These are phyloP conservation scores for Cyclophora albipunctata DNA, from an alignment of 2,888 invertebrate genomes.

Conservation along the genomic window DNA sequence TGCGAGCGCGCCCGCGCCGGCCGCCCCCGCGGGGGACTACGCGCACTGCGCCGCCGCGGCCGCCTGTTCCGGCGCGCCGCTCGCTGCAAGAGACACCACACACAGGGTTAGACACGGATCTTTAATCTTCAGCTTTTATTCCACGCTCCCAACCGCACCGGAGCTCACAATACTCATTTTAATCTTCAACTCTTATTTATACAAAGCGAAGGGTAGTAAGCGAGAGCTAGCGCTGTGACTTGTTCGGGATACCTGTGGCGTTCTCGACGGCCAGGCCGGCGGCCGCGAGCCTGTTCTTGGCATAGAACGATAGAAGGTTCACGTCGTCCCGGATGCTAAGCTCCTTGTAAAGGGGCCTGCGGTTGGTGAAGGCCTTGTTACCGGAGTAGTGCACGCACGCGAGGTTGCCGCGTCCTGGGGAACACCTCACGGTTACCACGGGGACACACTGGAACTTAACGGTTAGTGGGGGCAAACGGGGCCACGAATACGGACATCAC, in stretches of 20 bases:
- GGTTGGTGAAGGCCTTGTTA: conserved; percentile 84
- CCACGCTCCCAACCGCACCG: conserved; percentile 32
- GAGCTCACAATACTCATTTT: conserved; percentile 39
- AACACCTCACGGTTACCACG: conserved; percentile 63
- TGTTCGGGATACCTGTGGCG: conserved; percentile 65
- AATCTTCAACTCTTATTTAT: conserved; percentile 47
- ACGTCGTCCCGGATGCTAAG: conserved; percentile 90
- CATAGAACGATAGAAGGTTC: conserved; percentile 90
- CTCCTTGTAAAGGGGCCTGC: conserved; percentile 82
- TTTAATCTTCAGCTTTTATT: conserved; percentile 49
- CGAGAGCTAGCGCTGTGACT: conserved; percentile 57
- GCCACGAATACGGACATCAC: conserved; percentile 13
- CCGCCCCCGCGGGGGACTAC: conserved; percentile 53
- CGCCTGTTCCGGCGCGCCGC: conserved; percentile 72
- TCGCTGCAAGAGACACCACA: conserved; percentile 76
- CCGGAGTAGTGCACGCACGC: conserved; percentile 90
- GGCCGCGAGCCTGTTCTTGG: conserved; percentile 84
- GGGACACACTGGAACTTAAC: conserved; percentile 53
- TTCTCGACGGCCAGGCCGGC: conserved; percentile 67
- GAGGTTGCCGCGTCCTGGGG: conserved; percentile 86
- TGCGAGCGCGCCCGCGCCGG: conserved; percentile 16
- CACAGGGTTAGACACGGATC: conserved; percentile 70
- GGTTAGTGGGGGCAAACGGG: conserved; percentile 47
- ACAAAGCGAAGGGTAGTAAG: conserved; percentile 60
- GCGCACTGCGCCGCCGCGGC: conserved; percentile 76